These are phyloP conservation scores for Poecilia wingei DNA, from an alignment of 2,797 vertebrate species.

Conservation along the genomic window DNA sequence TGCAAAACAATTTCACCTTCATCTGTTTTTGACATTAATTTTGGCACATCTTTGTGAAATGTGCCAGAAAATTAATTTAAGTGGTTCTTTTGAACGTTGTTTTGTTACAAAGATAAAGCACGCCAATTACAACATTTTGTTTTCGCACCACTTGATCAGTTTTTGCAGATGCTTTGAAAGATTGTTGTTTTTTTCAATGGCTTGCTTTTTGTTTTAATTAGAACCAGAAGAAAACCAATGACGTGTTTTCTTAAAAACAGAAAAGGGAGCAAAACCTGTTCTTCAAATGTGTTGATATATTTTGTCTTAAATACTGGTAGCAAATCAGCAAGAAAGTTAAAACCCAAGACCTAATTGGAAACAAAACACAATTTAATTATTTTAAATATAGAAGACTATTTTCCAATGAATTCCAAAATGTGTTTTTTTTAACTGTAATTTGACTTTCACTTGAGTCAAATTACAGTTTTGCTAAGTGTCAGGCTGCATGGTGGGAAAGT, in stretches of 20 bases:
- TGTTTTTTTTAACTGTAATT: background rate
- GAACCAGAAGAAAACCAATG: background rate
- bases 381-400: background rate
- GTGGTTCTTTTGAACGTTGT: background rate
- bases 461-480: background rate
- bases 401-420: background rate
- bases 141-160: background rate
- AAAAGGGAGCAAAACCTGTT: background rate
- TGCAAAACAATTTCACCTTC: background rate
- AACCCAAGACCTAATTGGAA: background rate
- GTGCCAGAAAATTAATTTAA: background rate
- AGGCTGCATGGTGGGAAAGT: background rate
- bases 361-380: background rate
- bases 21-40: constrained; percentile 1
- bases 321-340: background rate
- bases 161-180: background rate
- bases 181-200: background rate
- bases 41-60: background rate
- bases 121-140: background rate
- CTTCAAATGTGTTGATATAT: background rate
- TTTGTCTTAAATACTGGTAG: background rate
- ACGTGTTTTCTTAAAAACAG: background rate
- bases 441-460: background rate
- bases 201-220: background rate
- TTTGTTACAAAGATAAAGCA: background rate